phyloP scores from a whole-genome alignment of 2,797 vertebrate species.

The Loris lydekkerianus region DNA sequence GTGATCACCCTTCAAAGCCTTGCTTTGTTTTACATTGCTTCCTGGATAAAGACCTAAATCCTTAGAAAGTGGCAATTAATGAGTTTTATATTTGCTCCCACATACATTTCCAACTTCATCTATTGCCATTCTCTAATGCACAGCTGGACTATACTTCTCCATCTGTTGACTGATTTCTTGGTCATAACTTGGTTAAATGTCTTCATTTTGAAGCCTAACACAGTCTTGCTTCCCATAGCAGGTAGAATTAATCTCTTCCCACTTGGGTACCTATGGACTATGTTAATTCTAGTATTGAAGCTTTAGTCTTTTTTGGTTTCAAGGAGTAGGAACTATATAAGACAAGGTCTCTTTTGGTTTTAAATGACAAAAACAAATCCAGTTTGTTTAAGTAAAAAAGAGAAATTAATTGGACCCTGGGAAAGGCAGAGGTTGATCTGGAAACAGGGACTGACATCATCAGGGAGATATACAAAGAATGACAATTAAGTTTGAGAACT shows the following conservation, averaged over 20 bases:
- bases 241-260: neutral
- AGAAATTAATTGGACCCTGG: neutral
- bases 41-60: neutral
- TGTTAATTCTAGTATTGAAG: neutral
- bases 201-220: neutral
- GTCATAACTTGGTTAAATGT: neutral
- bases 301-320: neutral
- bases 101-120: neutral
- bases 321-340: neutral
- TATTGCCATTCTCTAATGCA: neutral
- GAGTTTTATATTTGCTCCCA: neutral
- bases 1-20: neutral
- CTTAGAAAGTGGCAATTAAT: conserved; percentile 2
- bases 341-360: conserved; percentile 42
- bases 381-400: neutral
- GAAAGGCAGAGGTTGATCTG: neutral
- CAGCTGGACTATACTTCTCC: neutral
- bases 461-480: neutral
- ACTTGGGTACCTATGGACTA: neutral
- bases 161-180: conserved; percentile 2
- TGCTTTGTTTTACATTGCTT: conserved; percentile 3
- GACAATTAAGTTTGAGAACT: too few species aligned
- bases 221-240: neutral
- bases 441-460: neutral
- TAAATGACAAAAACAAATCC: neutral